Evolutionary conservation across 2,888 invertebrate species (phyloP).

Genomic region (Halictus quadricinctus): DNA sequence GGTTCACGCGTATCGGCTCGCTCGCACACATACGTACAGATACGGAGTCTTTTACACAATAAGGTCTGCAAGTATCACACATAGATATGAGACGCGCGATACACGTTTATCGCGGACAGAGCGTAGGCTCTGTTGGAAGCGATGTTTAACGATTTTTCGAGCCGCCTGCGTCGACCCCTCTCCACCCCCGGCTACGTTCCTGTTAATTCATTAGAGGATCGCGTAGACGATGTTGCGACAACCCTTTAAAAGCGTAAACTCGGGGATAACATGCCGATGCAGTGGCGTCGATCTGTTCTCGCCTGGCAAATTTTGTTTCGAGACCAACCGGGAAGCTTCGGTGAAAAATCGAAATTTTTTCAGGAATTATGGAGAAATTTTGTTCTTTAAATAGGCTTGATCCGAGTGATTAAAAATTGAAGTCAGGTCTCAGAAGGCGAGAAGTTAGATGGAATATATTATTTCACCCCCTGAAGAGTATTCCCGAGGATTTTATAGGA

Average conservation of each 20-base stretch:
- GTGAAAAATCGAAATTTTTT: background rate
- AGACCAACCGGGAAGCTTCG: background rate
- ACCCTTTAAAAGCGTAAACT: slow-evolving; percentile 29
- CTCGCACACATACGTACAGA: background rate
- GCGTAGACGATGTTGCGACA: slow-evolving; percentile 34
- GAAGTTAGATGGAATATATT: slow-evolving; percentile 4
- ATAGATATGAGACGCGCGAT: slow-evolving; percentile 36
- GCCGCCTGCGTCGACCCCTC: slow-evolving; percentile 26
- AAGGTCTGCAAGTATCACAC: slow-evolving; percentile 7
- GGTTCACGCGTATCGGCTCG: slow-evolving; percentile 18
- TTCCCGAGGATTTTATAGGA: background rate
- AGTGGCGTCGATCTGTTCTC: background rate
- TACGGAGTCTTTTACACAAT: slow-evolving; percentile 25
- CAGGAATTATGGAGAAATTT: background rate
- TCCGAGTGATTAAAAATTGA: background rate
- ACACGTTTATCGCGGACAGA: slow-evolving; percentile 33
- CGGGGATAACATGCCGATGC: slow-evolving; percentile 15
- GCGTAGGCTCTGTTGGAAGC: slow-evolving; percentile 34
- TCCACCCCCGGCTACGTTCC: background rate
- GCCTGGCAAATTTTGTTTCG: background rate
- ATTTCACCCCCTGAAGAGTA: background rate
- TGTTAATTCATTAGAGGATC: slow-evolving; percentile 57
- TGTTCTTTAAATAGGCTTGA: background rate
- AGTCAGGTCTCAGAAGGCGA: slow-evolving; percentile 8
- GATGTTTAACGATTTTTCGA: slow-evolving; percentile 60